Conservation (phyloP, 1,140 invertebrate genomes). For the Philopotamus ludificatus region DNA sequence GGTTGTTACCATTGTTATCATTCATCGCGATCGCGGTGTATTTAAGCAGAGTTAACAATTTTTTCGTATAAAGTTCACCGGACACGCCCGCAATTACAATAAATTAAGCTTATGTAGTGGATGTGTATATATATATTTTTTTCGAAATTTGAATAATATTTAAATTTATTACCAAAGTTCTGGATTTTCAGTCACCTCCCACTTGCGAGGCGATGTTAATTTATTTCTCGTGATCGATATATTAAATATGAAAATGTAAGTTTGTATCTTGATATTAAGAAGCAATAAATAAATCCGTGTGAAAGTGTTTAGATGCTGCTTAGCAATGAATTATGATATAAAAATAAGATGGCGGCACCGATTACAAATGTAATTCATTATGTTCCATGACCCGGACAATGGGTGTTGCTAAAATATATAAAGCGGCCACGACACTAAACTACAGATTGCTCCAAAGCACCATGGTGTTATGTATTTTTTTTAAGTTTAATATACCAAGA, state of each 20-base stretch:
- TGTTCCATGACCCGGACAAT: conserved; percentile 15
- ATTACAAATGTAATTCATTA: conserved; percentile 13
- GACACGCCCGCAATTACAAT: too few species aligned
- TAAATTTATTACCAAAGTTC: background rate
- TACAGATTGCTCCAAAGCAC: background rate
- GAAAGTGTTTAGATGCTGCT: conserved; percentile 24
- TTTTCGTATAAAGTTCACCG: too few species aligned
- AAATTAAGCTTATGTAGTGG: too few species aligned
- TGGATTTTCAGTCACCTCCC: too few species aligned
- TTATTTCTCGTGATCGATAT: too few species aligned
- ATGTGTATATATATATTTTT: background rate
- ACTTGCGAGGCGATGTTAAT: too few species aligned
- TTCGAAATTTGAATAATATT: conserved; percentile 2
- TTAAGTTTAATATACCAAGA: background rate
- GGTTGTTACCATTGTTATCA: too few species aligned
- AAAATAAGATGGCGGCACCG: conserved; percentile 15
- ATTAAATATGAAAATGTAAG: background rate
- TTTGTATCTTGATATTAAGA: background rate
- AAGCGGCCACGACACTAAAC: conserved; percentile 11
- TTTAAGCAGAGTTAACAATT: too few species aligned
- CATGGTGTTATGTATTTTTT: too few species aligned
- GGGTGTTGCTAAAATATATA: conserved; percentile 5
- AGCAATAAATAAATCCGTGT: background rate
- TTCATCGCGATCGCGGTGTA: too few species aligned
- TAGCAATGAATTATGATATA: conserved; percentile 11